Base-by-base conservation (phyloP, 1,140 invertebrate genomes). In the Tribolium castaneum region DNA sequence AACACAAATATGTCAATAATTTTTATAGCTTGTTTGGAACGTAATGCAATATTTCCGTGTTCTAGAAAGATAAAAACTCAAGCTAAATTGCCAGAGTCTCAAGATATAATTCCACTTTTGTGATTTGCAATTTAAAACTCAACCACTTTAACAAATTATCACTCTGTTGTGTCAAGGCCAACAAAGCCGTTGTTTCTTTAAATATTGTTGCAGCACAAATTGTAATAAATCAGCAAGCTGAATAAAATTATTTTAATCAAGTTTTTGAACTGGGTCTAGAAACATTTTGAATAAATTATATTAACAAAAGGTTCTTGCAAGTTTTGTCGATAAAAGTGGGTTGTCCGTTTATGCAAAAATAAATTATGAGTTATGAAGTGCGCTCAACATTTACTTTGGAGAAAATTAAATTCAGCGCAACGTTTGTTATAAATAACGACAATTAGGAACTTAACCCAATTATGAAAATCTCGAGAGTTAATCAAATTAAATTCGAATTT, bases 231-330 rank as follows among this genome's bases (percentile, higher is more conserved):
- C 54, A 22, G 16, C 7, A n/a, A 59, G 16, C 22, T 19, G 54
- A 59, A 59, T 59, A 59, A 59, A 59, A 25, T 59, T 59, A 59
- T 59, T 59, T 59, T 59, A 59, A 59, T 59, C 54, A 4, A 25
- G 19, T 59, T 56, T 59, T 59, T n/a, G 22, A 16, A 56, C 12
- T 19, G 0, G 14, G 14, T 56, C 19, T 54, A 16, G 12, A 12
- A 16, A n/a, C 51, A 54, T 54, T 16, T 54, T 56, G 3, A 56
- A 30, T 59, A 19, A n/a, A 59, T 45, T 45, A 45, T 30, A 6
- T 30, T 30, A 30, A 30, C 25, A 30, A 30, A 30, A 30, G 6
- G 25, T 30, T 30, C 3, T 30, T 30, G 25, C 25, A 19, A 19
- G 16, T 19, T 19, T 19, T 19, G 16, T 1, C 16, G 16, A 19